Evolutionary conservation across 2,888 invertebrate genomes (phyloP).

Genomic region (Thecophora atra): DNA sequence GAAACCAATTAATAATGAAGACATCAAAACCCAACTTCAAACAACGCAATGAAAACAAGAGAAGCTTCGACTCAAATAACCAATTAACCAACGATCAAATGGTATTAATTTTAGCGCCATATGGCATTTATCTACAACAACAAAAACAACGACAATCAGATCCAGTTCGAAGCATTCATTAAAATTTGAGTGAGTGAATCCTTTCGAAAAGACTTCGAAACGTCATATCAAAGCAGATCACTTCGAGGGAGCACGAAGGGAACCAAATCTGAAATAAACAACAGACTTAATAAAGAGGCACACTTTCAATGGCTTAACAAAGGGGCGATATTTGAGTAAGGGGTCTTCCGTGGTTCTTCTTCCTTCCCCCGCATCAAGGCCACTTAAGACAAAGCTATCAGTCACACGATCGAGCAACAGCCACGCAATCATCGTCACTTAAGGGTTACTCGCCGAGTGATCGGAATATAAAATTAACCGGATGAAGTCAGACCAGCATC

Average conservation of each 20-base stretch:
- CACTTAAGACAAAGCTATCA: slow-evolving; percentile 29
- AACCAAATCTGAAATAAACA: slow-evolving; percentile 21
- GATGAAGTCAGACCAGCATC: neutral
- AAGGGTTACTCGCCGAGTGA: slow-evolving; percentile 29
- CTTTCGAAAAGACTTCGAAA: neutral
- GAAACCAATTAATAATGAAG: slow-evolving; percentile 36
- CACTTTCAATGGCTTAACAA: slow-evolving; percentile 21
- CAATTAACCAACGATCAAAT: slow-evolving; percentile 27
- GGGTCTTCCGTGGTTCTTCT: neutral
- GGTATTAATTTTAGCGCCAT: slow-evolving; percentile 26
- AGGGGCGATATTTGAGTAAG: slow-evolving; percentile 2
- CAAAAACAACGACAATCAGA: neutral
- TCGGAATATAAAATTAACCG: slow-evolving; percentile 4
- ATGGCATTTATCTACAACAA: neutral
- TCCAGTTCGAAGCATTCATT: neutral
- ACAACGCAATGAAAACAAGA: neutral
- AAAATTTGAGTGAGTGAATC: neutral
- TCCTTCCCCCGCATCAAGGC: neutral
- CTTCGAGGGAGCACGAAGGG: neutral
- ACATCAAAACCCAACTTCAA: neutral
- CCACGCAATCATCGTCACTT: slow-evolving; percentile 6
- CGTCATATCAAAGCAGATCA: neutral
- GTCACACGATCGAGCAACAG: slow-evolving; percentile 30
- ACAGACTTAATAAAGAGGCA: slow-evolving; percentile 4
- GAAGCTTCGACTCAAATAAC: slow-evolving; percentile 18